Conservation (phyloP, 1,140 invertebrate species). For the Dendroctonus valens region DNA sequence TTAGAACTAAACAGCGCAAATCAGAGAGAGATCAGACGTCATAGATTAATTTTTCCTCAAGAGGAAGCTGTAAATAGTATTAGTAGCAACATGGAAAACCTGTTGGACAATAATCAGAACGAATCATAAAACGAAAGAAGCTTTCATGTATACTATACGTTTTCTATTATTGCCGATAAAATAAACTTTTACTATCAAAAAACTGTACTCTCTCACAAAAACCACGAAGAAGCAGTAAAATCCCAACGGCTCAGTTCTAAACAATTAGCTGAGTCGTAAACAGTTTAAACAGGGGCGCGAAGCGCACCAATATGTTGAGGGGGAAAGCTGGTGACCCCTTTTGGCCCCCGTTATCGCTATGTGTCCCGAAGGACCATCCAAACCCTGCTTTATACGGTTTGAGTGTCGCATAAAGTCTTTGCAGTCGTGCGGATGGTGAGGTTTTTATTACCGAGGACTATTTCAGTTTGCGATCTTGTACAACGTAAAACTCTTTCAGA, state of each 20-base stretch:
- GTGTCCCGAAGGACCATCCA: background rate
- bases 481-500: background rate
- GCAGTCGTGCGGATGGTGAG: background rate
- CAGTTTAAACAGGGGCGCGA: no score
- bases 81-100: no score
- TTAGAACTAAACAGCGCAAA: conserved; percentile 12
- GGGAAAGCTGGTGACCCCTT: background rate
- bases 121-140: no score
- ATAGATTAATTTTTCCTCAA: conserved; percentile 10
- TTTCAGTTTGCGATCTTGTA: background rate
- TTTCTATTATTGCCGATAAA: no score
- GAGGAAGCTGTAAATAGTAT: background rate
- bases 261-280: no score
- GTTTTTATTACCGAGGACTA: background rate
- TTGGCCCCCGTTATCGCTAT: background rate
- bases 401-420: no score
- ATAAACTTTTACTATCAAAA: no score
- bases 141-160: no score
- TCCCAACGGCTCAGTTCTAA: no score
- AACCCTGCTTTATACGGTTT: background rate
- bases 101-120: no score
- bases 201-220: no score
- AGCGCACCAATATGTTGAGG: background rate
- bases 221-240: no score
- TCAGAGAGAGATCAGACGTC: conserved; percentile 6